Evolutionary conservation across 2,797 vertebrate genomes (phyloP).

Genomic region (Euthynnus affinis): DNA sequence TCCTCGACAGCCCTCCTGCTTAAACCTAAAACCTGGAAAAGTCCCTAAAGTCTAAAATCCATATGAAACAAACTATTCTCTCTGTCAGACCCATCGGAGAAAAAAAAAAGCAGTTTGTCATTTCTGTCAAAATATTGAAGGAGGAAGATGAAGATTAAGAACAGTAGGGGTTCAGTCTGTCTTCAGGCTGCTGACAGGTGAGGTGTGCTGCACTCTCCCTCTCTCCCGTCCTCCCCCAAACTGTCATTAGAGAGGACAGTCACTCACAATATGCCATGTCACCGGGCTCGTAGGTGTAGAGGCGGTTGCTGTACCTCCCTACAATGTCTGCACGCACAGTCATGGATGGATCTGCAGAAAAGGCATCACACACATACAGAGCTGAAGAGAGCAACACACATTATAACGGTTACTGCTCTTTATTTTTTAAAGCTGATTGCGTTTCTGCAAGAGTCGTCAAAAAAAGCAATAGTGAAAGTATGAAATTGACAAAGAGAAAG

Average conservation of each 20-base stretch:
- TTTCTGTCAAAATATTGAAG: conserved; percentile 22
- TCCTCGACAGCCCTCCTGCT: not conserved
- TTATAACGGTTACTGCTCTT: too few relatives aligned
- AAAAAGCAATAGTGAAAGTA: not conserved
- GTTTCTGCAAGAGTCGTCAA: not conserved
- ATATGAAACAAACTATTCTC: not conserved
- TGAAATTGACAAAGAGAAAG: not conserved
- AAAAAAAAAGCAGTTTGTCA: not conserved
- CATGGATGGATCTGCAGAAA: conserved; percentile 74
- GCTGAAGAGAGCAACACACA: too few relatives aligned
- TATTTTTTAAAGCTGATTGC: not conserved
- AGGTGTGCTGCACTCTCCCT: not conserved
- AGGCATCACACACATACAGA: conserved; percentile 8
- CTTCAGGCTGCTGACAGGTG: conserved; percentile 11
- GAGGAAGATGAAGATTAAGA: not conserved
- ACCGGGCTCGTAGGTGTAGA: conserved; percentile 66
- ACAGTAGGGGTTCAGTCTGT: not conserved
- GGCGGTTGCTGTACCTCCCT: conserved; percentile 60
- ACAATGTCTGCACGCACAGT: conserved; percentile 73
- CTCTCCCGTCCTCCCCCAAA: not conserved
- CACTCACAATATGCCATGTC: conserved; percentile 78
- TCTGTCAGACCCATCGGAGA: conserved; percentile 6
- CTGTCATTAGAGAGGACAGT: conserved; percentile 32
- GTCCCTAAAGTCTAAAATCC: not conserved
- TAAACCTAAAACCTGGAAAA: conserved; percentile 4